These are phyloP conservation scores for Aelia acuminata DNA, from an alignment of 2,888 invertebrate species.

Conservation along the genomic window DNA sequence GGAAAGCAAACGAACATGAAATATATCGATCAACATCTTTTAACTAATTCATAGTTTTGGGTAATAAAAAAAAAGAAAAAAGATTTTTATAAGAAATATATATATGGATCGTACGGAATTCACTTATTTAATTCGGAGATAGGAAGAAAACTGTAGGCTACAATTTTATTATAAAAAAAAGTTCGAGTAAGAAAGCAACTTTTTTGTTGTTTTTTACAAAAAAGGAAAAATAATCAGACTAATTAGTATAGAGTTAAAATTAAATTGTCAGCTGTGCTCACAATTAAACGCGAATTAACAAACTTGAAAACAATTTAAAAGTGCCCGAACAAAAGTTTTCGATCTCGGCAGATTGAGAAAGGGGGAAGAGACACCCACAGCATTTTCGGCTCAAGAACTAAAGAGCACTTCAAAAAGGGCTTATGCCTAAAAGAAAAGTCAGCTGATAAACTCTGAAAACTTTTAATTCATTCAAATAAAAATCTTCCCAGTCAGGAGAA, in stretches of 20 bases:
- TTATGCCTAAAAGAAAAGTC: background rate
- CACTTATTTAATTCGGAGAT: too few species aligned
- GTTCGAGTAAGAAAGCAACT: background rate
- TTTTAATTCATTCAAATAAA: slow-evolving; percentile 39
- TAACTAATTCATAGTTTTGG: too few species aligned
- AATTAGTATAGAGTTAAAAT: slow-evolving; percentile 2
- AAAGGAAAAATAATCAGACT: background rate
- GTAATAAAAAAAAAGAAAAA: too few species aligned
- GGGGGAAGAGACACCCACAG: background rate
- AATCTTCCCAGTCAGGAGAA: background rate
- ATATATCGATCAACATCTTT: too few species aligned
- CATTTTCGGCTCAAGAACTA: background rate
- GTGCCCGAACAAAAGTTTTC: background rate
- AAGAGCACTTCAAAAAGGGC: background rate
- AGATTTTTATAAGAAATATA: too few species aligned
- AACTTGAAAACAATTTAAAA: slow-evolving; percentile 42
- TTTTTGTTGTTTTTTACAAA: background rate
- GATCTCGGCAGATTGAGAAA: background rate
- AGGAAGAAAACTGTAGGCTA: too few species aligned
- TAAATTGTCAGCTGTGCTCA: slow-evolving; percentile 29
- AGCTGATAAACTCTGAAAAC: background rate
- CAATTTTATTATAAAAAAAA: background rate
- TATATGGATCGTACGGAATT: too few species aligned
- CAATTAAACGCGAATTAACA: slow-evolving; percentile 7
- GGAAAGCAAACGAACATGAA: too few species aligned